Base-by-base conservation (phyloP, 2,797 vertebrate genomes). In the Tragopan temminckii region DNA sequence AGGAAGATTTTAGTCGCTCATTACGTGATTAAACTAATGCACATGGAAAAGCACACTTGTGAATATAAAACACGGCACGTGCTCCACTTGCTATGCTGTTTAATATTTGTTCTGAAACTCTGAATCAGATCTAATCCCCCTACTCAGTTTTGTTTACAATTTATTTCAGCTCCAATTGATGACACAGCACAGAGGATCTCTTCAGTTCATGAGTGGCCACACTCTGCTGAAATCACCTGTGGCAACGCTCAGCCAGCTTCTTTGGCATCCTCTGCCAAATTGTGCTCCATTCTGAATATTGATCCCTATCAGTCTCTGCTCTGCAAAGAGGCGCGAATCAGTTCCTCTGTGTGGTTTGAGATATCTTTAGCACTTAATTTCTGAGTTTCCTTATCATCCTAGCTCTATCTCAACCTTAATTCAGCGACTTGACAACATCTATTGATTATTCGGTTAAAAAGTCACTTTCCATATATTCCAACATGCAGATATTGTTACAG, bases 1-100 rank as follows among this genome's bases (percentile, higher is more conserved):
- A 76, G 43, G 82, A 96, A 95, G 74, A 94, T 92, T 96, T 95
- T 94, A 96, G 93, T 92, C 82, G 92, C 63, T 94, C 82, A 89
- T 91, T 94, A 94, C 72, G 74, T 3, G 16, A 84, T 74, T 91
- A 91, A 94, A 89, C 91, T 93, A 96, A 94, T 93, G 10, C 94
- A 93, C 55, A 81, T n/a, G 82, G 93, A 86, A 93, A 91, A 85
- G 81, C 85, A 77, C 63, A 86, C 85, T 72, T 86, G 91, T 94
- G 94, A 95, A 93, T 96, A 91, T 90, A 82, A 95, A 96, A 63
- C 62, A 79, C 38, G 38, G 67, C 67, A 91, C 50, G 72, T 71
- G 70, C 50, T 93, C 64, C 57, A 74, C 80, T 93, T 92, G 45
- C 78, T 58, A 74, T 48, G 33, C 83, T 68, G 75, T 79, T 93